Conservation (phyloP, 1,140 invertebrate species). For the Gonatopus flavifemur region DNA sequence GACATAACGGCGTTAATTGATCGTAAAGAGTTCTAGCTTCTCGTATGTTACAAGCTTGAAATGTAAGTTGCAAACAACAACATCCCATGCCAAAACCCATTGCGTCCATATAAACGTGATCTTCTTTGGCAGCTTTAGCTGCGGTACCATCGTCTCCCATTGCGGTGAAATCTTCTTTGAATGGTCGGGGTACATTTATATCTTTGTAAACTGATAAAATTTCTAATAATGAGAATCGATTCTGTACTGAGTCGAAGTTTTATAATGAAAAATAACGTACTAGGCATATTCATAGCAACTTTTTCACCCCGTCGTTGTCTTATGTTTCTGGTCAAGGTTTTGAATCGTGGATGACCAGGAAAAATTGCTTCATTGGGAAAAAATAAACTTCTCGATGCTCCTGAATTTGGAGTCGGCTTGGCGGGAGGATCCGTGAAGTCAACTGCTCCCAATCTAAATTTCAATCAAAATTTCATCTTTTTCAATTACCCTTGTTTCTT, state of each 20-base stretch:
- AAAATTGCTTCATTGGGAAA: slow-evolving; percentile 95
- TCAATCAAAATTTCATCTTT: background rate
- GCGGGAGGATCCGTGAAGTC: slow-evolving; percentile 85
- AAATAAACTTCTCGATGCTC: slow-evolving; percentile 85
- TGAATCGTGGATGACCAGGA: slow-evolving; percentile 92
- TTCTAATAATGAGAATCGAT: slow-evolving; percentile 4
- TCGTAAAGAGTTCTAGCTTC: slow-evolving; percentile 97
- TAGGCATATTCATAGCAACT: slow-evolving; percentile 94
- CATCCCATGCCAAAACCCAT: slow-evolving; percentile 99
- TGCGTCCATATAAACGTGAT: slow-evolving; percentile 95
- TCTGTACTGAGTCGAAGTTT: background rate
- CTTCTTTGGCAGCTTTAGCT: slow-evolving; percentile 67
- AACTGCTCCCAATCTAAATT: slow-evolving; percentile 78
- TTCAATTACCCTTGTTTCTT: too few relatives aligned
- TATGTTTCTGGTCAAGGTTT: slow-evolving; percentile 93
- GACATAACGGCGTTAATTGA: slow-evolving; percentile 94
- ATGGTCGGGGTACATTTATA: slow-evolving; percentile 73
- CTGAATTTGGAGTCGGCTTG: slow-evolving; percentile 70
- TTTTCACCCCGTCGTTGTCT: slow-evolving; percentile 87
- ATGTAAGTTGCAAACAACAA: slow-evolving; percentile 94
- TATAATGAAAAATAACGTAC: slow-evolving; percentile 60
- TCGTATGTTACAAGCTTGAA: slow-evolving; percentile 94
- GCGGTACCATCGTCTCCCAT: slow-evolving; percentile 72
- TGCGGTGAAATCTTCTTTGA: slow-evolving; percentile 70
- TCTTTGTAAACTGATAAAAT: slow-evolving; percentile 82